phyloP scores from a whole-genome alignment of 30 jellyfish, hydroid and myxozoan genomes.

The Pelagia noctiluca region DNA sequence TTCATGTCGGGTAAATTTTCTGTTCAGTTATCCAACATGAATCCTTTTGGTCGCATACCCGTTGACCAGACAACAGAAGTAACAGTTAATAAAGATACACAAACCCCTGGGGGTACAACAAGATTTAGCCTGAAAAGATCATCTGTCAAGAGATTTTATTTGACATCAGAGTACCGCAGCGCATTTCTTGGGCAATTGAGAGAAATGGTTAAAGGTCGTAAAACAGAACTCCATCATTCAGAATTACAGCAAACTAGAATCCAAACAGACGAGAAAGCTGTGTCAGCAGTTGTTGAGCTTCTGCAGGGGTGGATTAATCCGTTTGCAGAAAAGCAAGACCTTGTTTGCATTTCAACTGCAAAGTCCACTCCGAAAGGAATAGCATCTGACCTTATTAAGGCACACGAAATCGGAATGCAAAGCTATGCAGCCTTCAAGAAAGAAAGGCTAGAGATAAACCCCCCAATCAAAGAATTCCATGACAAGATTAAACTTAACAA shows the following conservation, averaged over 20 bases:
- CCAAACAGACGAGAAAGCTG: slow-evolving; percentile 14
- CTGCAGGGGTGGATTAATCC: slow-evolving; percentile 30
- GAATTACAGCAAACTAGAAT: slow-evolving; percentile 16
- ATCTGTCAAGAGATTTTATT: slow-evolving; percentile 17
- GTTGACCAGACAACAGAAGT: slow-evolving; percentile 24
- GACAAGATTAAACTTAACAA: too few species aligned
- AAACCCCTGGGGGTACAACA: slow-evolving; percentile 24
- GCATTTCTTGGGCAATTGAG: slow-evolving; percentile 27
- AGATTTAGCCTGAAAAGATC: slow-evolving; percentile 18
- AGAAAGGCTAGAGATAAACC: background rate
- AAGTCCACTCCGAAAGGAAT: slow-evolving; percentile 24
- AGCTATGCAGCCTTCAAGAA: slow-evolving; percentile 6
- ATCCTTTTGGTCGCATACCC: slow-evolving; percentile 25
- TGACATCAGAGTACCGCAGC: slow-evolving; percentile 18
- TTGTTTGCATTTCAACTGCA: slow-evolving; percentile 24
- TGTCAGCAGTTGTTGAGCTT: slow-evolving; percentile 14
- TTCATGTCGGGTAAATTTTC: slow-evolving; percentile 13
- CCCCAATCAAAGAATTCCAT: too few species aligned
- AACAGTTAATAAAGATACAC: slow-evolving; percentile 19
- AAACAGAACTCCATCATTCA: slow-evolving; percentile 24
- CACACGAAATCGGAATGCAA: background rate
- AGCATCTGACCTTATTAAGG: slow-evolving; percentile 13
- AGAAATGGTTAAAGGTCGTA: slow-evolving; percentile 24
- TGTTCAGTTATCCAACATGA: slow-evolving; percentile 22
- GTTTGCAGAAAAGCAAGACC: slow-evolving; percentile 19